phyloP scores from a whole-genome alignment of 2,113 vertebrate species.

The Sarotherodon lohbergeri region DNA sequence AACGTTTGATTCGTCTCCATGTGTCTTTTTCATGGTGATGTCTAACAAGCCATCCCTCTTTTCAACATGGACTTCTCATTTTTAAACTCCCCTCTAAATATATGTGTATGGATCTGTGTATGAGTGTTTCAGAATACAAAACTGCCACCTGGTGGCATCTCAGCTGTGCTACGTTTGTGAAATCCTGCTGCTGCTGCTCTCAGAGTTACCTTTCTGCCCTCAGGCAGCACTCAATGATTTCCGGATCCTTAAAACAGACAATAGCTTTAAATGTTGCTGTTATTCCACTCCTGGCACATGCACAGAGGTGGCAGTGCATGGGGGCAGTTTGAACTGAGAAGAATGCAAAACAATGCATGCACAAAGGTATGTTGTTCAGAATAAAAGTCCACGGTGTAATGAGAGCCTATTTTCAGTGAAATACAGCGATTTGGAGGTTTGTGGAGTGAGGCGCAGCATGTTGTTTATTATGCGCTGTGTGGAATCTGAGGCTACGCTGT shows the following conservation, averaged over 20 bases:
- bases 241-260: neutral
- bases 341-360: neutral
- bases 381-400: neutral
- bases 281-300: neutral
- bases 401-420: neutral
- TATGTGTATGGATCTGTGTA: neutral
- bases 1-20: neutral
- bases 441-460: neutral
- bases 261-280: neutral
- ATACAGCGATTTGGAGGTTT: neutral
- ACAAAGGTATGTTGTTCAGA: neutral
- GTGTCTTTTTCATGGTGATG: neutral
- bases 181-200: neutral
- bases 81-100: neutral
- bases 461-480: neutral
- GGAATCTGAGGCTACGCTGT: neutral
- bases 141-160: constrained; percentile 64
- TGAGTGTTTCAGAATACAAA: constrained; percentile 28
- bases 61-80: neutral
- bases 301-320: neutral
- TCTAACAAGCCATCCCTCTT: neutral
- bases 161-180: neutral
- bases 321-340: neutral
- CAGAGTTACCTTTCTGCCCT: neutral
- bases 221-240: neutral